Base-by-base conservation (phyloP, 1,140 invertebrate genomes). In the Pemphigus obesinymphae region DNA sequence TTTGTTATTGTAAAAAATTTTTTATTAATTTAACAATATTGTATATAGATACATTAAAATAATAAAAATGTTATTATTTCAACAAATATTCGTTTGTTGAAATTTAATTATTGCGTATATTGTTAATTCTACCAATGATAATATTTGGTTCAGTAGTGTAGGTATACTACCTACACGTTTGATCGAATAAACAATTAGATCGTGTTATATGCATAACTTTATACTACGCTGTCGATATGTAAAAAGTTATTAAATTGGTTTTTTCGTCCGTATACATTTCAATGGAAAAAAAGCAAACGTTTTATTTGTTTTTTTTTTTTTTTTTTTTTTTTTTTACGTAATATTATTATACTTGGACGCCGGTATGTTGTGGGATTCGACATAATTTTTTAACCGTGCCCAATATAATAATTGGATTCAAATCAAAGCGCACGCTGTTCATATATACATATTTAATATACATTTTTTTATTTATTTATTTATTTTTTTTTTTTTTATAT, bases 341-440 rank as follows among this genome's bases (percentile, higher is more conserved):
- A 40, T 45, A 23, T 6, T 45, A 45, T 70, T 29, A 11, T 45
- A 0, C n/a, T 26, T 26, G 37, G 23, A 5, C 20, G 23, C n/a
- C 34, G 34, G 40, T 70, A n/a, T n/a, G n/a, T n/a, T n/a, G n/a
- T n/a, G n/a, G n/a, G n/a, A 26, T 78, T 37, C 13, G 8, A 45
- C 13, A 58, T 78, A 34, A 58, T 61, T 26, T 58, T 58, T 78
- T 53, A 26, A n/a, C 34, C 26, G 10, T 45, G 40, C 34, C 53
- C 75, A 58, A 55, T 13, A 11, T 26, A 78, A 58, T 78, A 78
- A 78, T 78, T 78, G 75, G 53, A 78, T 78, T 78, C 48, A 55
- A 55, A 78, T 78, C 75, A 78, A 78, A 78, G 50, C 75, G 50
- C 75, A 29, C 68, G 15, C n/a, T 20, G 6, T 29, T 43, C 34